Conservation (phyloP, 2,113 vertebrate genomes). For the Pterocles orientalis region DNA sequence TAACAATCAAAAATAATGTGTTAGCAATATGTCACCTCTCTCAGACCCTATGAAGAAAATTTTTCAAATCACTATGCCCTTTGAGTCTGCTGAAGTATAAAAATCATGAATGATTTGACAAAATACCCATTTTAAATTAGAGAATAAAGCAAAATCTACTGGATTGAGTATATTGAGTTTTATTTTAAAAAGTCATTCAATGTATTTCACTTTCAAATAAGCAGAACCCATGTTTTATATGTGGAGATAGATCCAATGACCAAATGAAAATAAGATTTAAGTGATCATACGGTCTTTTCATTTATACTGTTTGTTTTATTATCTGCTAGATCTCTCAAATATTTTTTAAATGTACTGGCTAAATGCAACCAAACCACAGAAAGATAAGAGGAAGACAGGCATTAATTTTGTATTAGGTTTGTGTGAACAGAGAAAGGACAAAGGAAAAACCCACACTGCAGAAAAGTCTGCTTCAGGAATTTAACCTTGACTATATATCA, state of each 20-base stretch:
- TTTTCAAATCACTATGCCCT: background rate
- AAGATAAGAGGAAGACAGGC: background rate
- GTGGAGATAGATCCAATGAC: background rate
- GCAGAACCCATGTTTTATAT: background rate
- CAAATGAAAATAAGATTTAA: background rate
- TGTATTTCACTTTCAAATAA: background rate
- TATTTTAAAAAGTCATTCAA: background rate
- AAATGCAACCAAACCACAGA: background rate
- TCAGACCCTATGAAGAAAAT: background rate
- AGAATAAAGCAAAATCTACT: background rate
- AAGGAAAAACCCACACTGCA: rapidly evolving
- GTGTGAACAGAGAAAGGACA: background rate
- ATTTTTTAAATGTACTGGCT: background rate
- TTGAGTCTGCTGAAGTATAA: background rate
- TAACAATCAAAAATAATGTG: background rate
- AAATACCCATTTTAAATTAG: background rate
- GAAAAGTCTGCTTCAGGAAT: background rate
- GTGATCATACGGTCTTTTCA: background rate
- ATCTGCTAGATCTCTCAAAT: background rate
- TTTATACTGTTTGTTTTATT: background rate
- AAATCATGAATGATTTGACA: background rate
- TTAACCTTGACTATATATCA: background rate
- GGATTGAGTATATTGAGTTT: background rate
- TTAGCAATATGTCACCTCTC: background rate
- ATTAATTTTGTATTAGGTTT: background rate